These are phyloP conservation scores for Poecilia velifera DNA, from an alignment of 2,797 vertebrate genomes.

Conservation along the genomic window DNA sequence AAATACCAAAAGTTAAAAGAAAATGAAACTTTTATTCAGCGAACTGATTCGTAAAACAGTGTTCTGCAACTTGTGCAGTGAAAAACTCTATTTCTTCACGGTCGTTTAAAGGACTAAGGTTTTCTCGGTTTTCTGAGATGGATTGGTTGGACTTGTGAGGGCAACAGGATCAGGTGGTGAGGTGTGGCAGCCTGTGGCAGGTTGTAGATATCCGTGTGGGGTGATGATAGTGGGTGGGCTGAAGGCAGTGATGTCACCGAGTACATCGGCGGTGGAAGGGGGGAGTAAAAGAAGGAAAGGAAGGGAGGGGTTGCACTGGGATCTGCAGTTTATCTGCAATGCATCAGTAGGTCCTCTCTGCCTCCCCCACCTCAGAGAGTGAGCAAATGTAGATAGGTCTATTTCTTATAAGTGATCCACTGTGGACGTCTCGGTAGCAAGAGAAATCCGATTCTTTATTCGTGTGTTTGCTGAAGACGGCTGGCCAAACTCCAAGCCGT, in stretches of 20 bases:
- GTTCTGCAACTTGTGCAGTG: too few species aligned
- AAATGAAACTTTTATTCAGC: not conserved
- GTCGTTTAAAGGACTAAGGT: slow-evolving; percentile 25
- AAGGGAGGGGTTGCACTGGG: slow-evolving; percentile 72
- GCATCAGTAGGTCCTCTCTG: slow-evolving; percentile 81
- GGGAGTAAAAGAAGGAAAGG: slow-evolving; percentile 35
- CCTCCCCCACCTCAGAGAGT: slow-evolving; percentile 43
- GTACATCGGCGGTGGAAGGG: slow-evolving; percentile 32
- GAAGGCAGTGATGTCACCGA: slow-evolving; percentile 66
- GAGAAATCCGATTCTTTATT: slow-evolving; percentile 51
- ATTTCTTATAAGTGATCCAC: slow-evolving; percentile 48
- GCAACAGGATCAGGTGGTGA: slow-evolving; percentile 18
- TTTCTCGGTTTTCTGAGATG: slow-evolving; percentile 4
- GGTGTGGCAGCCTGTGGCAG: slow-evolving; percentile 48
- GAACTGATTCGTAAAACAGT: not conserved
- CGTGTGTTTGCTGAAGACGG: slow-evolving; percentile 20
- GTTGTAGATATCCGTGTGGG: slow-evolving; percentile 49
- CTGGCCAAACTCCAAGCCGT: slow-evolving; percentile 4
- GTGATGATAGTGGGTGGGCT: slow-evolving; percentile 59
- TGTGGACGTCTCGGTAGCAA: slow-evolving; percentile 29
- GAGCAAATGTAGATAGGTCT: slow-evolving; percentile 21
- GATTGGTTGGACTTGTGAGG: slow-evolving; percentile 29
- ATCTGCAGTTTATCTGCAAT: slow-evolving; percentile 89
- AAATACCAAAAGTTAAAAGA: not conserved
- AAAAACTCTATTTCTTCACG: slow-evolving; percentile 5